Percentiles rank a stretch among this genome's conserved stretches.
phyloP scores from a whole-genome alignment of 1,140 invertebrate genomes.

The Drosophila ambigua region DNA sequence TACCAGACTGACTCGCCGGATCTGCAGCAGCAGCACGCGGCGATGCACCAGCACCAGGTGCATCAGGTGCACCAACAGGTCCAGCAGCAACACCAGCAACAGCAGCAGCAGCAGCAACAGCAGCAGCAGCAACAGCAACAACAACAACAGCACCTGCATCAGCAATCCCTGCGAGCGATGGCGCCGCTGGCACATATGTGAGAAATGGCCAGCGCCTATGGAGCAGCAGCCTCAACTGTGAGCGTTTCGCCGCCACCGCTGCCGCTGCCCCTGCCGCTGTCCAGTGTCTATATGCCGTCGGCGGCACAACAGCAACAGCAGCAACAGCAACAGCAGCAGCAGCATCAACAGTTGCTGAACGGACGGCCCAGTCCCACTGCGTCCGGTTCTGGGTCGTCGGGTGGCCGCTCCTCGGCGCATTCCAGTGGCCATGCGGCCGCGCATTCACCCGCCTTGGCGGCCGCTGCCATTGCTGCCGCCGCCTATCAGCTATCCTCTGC shows the following conservation, averaged over 20 bases:
- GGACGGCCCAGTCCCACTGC: constrained; percentile 77
- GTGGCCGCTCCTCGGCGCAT: constrained; percentile 79
- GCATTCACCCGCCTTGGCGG: constrained; percentile 81
- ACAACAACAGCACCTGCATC: constrained; percentile 82
- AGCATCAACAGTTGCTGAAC: constrained; percentile 61
- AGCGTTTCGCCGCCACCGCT: constrained; percentile 55
- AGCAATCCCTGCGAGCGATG: constrained; percentile 86
- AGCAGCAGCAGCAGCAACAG: constrained; percentile 84
- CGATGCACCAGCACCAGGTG: constrained; percentile 83
- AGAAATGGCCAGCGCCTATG: constrained; percentile 85
- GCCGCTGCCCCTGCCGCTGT: constrained; percentile 22
- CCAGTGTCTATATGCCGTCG: constrained; percentile 47
- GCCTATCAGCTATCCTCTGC: constrained; percentile 61
- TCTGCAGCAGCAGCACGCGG: constrained; percentile 82
- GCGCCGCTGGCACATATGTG: constrained; percentile 92
- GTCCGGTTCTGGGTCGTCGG: constrained; percentile 71
- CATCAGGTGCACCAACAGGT: constrained; percentile 77
- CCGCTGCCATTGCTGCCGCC: constrained; percentile 25
- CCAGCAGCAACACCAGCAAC: constrained; percentile 62
- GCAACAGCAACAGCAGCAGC: constrained; percentile 32
- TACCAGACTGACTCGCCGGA: constrained; percentile 78
- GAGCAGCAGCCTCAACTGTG: constrained; percentile 59
- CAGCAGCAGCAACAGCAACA: constrained; percentile 76
- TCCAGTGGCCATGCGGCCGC: constrained; percentile 70
- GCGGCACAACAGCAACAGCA: constrained; percentile 21